Conservation (phyloP, 2,888 invertebrate species). For the Gerris lacustris region DNA sequence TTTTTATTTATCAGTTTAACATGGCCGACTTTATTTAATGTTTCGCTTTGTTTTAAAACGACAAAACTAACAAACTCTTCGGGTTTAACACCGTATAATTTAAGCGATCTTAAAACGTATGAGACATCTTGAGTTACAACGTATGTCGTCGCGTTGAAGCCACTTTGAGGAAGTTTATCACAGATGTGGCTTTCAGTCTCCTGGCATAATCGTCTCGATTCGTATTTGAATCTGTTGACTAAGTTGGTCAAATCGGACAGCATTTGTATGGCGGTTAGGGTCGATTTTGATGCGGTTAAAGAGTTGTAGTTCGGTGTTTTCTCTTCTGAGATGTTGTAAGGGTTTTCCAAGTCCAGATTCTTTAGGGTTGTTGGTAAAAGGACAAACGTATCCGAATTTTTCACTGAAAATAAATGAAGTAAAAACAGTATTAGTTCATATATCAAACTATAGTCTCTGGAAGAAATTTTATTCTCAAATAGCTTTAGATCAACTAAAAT, state of each 20-base stretch:
- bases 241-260: constrained; percentile 24
- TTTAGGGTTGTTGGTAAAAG: constrained; percentile 19
- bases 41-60: constrained; percentile 11
- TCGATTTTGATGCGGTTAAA: constrained; percentile 9
- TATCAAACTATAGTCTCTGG: neutral
- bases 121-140: constrained; percentile 2
- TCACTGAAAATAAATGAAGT: constrained; percentile 14
- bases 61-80: constrained; percentile 17
- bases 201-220: constrained; percentile 22
- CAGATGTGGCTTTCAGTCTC: constrained; percentile 17
- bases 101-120: neutral
- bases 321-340: constrained; percentile 21
- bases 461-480: too few relatives aligned
- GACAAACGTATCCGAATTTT: constrained; percentile 17
- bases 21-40: constrained; percentile 19
- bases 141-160: constrained; percentile 7
- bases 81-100: neutral
- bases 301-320: constrained; percentile 9
- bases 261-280: constrained; percentile 20
- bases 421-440: neutral
- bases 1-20: constrained; percentile 18
- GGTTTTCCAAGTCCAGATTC: constrained; percentile 17
- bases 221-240: constrained; percentile 22
- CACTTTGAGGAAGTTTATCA: constrained; percentile 11
- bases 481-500: too few relatives aligned